Evolutionary conservation across 2,113 vertebrate species (phyloP).

Genomic region (Phyllostomus discolor): DNA sequence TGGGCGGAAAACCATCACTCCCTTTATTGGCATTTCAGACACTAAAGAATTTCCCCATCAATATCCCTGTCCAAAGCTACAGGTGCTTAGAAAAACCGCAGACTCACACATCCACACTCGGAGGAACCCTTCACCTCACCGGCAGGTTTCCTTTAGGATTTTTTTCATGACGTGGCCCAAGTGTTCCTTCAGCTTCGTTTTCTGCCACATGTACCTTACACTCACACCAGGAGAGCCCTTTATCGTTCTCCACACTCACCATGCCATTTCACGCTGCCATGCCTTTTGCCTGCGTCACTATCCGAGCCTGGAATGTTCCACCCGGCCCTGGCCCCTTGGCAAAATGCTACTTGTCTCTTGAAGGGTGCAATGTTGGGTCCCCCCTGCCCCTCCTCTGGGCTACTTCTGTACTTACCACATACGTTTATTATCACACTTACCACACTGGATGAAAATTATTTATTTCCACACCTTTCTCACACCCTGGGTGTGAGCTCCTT

Average conservation of each 20-base stretch:
- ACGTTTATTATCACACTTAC: not conserved
- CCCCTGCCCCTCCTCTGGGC: not conserved
- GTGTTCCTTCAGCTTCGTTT: not conserved
- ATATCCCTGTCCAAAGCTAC: not conserved
- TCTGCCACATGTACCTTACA: not conserved
- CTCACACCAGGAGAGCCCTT: not conserved
- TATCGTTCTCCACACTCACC: not conserved
- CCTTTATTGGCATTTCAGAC: not conserved
- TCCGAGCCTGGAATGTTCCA: not conserved
- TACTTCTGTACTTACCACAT: not conserved
- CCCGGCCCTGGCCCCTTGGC: not conserved
- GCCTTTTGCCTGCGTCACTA: not conserved
- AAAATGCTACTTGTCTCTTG: not conserved
- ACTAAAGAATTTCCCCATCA: not conserved
- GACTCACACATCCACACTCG: not conserved
- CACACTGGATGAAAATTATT: not conserved
- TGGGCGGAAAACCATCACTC: not conserved
- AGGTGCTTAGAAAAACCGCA: not conserved
- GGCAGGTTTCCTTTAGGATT: not conserved
- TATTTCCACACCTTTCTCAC: not conserved
- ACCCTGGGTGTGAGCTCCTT: not conserved
- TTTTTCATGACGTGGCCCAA: not conserved
- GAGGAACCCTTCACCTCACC: not conserved
- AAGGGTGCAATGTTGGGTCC: not conserved
- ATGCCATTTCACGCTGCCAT: not conserved